A percentile compares a stretch with the other conserved stretches of the same genome.
These are phyloP conservation scores for Pegoplata infirma DNA, from an alignment of 2,888 invertebrate species.

Conservation along the genomic window DNA sequence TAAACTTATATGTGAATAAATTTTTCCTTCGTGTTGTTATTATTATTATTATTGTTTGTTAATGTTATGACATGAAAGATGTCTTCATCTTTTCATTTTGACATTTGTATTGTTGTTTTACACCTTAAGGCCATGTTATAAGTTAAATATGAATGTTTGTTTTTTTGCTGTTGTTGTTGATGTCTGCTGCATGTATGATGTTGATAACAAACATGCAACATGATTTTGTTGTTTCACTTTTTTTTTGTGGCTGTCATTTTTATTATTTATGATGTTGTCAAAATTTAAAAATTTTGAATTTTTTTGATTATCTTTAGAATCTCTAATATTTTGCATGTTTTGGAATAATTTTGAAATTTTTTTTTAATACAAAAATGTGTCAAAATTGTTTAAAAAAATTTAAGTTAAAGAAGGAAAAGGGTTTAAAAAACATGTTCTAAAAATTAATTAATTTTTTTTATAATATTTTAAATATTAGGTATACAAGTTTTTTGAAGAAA, in stretches of 20 bases:
- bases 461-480: too few relatives aligned
- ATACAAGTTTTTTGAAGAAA: too few relatives aligned
- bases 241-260: conserved; percentile 26
- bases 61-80: conserved; percentile 46
- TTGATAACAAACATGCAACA: conserved; percentile 29
- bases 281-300: background rate
- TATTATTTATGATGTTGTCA: conserved; percentile 29
- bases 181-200: conserved; percentile 1
- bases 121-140: conserved; percentile 35
- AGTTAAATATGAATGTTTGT: conserved; percentile 22
- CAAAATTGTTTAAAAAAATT: too few relatives aligned
- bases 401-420: too few relatives aligned
- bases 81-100: conserved; percentile 46
- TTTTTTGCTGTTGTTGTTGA: too few relatives aligned
- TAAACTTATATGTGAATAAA: background rate
- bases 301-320: too few relatives aligned
- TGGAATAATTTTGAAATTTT: too few relatives aligned
- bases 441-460: too few relatives aligned
- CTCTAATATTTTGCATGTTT: too few relatives aligned
- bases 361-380: too few relatives aligned
- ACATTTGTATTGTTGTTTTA: conserved; percentile 34
- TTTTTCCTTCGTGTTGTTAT: background rate
- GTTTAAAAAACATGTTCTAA: too few relatives aligned
- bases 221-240: conserved; percentile 30
- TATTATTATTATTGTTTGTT: conserved; percentile 30